Percentiles rank a stretch among this genome's conserved stretches.
These are phyloP conservation scores for Zaprionus davidi DNA, from an alignment of 1,140 invertebrate genomes.

Conservation along the genomic window DNA sequence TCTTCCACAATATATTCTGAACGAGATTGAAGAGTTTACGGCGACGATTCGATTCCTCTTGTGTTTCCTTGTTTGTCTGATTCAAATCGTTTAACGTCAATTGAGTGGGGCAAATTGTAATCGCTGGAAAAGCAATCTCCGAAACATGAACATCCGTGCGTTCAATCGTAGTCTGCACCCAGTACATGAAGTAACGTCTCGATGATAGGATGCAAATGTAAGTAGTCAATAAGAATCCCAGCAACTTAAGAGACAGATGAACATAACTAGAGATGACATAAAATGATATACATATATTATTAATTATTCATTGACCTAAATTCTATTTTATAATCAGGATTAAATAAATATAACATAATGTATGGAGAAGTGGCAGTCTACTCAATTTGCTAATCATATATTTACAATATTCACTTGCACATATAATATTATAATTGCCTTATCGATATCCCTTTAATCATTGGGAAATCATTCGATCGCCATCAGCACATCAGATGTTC, in stretches of 20 bases:
- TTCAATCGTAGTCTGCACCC: conserved; percentile 76
- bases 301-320: neutral
- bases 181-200: conserved; percentile 71
- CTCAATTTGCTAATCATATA: no score
- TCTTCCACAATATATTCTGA: conserved; percentile 44
- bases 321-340: no score
- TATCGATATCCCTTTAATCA: no score
- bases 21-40: conserved; percentile 43
- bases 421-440: no score
- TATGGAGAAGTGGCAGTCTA: no score
- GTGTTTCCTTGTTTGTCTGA: neutral
- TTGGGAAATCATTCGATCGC: no score
- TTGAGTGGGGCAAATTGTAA: conserved; percentile 66
- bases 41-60: neutral
- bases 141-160: conserved; percentile 74
- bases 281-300: neutral
- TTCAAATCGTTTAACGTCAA: neutral
- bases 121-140: conserved; percentile 69
- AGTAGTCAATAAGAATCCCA: conserved; percentile 38
- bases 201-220: conserved; percentile 65
- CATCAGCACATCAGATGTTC: no score
- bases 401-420: no score
- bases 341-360: no score
- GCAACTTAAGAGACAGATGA: conserved; percentile 31
- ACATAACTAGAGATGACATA: neutral